phyloP scores from a whole-genome alignment of 2,113 vertebrate species.

The Tychaedon coryphoeus region DNA sequence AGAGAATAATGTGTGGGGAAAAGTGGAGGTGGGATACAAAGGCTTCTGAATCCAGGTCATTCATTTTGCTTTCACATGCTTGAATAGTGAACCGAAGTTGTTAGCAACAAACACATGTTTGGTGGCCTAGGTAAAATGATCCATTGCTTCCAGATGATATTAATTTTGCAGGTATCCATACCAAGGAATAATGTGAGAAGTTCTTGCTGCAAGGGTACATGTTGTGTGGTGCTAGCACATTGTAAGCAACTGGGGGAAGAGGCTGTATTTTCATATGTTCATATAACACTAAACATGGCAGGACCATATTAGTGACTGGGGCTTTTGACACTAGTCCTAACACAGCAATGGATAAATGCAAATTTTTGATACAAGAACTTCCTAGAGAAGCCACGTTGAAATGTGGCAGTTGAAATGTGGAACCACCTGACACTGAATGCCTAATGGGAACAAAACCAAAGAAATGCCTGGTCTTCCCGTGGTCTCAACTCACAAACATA shows the following conservation, averaged over 20 bases:
- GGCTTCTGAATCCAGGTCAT: slow-evolving; percentile 3
- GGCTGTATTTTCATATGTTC: not conserved
- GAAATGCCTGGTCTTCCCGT: not conserved
- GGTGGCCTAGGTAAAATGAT: slow-evolving; percentile 36
- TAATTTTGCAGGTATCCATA: not conserved
- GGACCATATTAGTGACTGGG: not conserved
- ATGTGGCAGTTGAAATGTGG: not conserved
- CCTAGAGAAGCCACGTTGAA: not conserved
- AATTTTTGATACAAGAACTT: not conserved
- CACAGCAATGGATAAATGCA: not conserved
- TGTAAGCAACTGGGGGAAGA: not conserved
- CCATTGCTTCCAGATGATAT: slow-evolving; percentile 15
- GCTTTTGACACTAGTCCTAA: not conserved
- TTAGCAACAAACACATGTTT: slow-evolving; percentile 29
- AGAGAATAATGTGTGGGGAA: not conserved
- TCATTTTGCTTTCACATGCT: not conserved
- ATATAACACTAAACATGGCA: not conserved
- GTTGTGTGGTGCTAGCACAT: not conserved
- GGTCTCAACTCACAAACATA: not conserved
- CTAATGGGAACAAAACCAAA: not conserved
- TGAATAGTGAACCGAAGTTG: not conserved
- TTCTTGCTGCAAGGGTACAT: not conserved
- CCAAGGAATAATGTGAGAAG: not conserved
- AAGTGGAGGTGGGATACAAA: not conserved
- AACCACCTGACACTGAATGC: not conserved